Base-by-base conservation (phyloP, 53 echinoderm and acorn worm species). In the Pentamera pediparva region DNA sequence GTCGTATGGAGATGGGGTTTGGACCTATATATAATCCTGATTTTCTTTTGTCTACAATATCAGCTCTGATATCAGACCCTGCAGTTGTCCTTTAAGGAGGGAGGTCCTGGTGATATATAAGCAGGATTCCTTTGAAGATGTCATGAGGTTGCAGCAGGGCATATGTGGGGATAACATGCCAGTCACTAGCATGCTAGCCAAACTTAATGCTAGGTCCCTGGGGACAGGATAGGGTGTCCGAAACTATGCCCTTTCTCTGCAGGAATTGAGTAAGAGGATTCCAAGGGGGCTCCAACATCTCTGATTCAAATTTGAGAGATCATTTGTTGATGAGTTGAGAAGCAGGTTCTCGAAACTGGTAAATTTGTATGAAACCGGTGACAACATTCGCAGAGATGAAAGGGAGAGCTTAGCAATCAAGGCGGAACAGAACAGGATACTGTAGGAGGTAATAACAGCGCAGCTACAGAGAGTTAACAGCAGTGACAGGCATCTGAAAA, bases 321-420 rank as follows among this genome's bases (percentile, higher is more conserved):
- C 40, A 37, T 76, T 76, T 19, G 30, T 76, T 21, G 76, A 76
- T n/a, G 76, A 61, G 0, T 34, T 61, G 11, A 39, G 60, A 17
- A 58, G 59, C 6, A 17, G 17, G 0, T n/a, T 3, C 11, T 15
- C 60, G 20, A 59, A 60, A 34, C 39, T 30, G 1, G 25, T 27
- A 19, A 2, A 25, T 65, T 37, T 1, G 76, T 4, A 4, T n/a
- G 76, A 60, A 61, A 11, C 10, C 25, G 3, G 3, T 0, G 1
- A 11, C 5, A 6, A 33, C 75, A 17, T 75, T 75, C 10, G 32
- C 6, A 10, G 34, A 75, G 4, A 4, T 56, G 4, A 75, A 56
- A 33, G 56, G 26, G 75, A 75, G 21, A 36, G 31, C 32, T 15
- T 27, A 4, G 20, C 6, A n/a, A 56, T 75, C 2, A 57, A 24